phyloP scores from a whole-genome alignment of 2,797 vertebrate genomes.

The Synaphobranchus kaupii region DNA sequence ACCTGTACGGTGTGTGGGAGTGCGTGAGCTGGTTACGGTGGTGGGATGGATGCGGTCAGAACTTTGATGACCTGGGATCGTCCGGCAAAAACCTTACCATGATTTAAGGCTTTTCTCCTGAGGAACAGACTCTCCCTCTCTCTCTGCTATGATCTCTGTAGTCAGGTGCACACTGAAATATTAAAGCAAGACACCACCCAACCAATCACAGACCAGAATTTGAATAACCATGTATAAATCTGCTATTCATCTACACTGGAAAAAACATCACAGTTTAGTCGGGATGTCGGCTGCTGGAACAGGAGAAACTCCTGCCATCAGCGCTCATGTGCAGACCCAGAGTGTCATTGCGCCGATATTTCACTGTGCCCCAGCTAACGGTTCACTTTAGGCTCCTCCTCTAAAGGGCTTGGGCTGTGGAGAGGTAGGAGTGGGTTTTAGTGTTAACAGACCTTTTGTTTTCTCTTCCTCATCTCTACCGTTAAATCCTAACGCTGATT shows the following conservation, averaged over 20 bases:
- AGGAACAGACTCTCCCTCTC: constrained; percentile 40
- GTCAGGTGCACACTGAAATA: constrained; percentile 38
- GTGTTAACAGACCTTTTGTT: neutral
- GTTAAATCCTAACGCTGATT: neutral
- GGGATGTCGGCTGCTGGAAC: neutral
- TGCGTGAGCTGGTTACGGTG: constrained; percentile 63
- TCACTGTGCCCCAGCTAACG: neutral
- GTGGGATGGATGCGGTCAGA: constrained; percentile 45
- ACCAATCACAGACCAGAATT: constrained; percentile 19
- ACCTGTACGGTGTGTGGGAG: constrained; percentile 22
- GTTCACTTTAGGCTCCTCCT: neutral
- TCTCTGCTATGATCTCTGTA: constrained; percentile 23
- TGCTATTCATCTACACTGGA: neutral
- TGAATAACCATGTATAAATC: constrained; percentile 57
- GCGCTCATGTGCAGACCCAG: neutral
- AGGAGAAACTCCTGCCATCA: neutral
- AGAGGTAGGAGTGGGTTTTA: neutral
- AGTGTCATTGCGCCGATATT: neutral
- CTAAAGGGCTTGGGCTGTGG: neutral
- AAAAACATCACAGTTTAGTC: neutral
- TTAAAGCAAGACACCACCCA: neutral
- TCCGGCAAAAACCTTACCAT: neutral
- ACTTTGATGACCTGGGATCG: too few relatives aligned
- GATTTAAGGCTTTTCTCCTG: neutral
- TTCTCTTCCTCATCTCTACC: neutral